Evolutionary conservation across 1,140 invertebrate species (phyloP), one percentile per base, ranked within the genome.

Genomic region (Zelostemma sp.): DNA sequence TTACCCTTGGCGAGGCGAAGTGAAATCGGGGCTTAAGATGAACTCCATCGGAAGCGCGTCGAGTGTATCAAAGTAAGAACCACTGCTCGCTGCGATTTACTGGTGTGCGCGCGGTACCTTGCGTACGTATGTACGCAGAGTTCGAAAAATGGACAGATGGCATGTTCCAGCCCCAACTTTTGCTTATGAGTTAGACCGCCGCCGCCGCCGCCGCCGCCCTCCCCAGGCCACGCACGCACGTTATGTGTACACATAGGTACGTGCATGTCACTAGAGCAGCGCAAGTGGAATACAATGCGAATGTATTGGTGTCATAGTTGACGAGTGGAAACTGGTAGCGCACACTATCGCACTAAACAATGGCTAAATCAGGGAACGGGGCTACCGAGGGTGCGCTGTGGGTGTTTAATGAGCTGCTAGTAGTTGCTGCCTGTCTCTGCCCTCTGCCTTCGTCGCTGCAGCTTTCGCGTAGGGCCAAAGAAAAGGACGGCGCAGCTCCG

Each of bases 391-490:
- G 76, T n/a, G 72, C 75, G 68, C 78, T 79, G 82, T 80, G 83
- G 82, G 81, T 82, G 81, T 85, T 85, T 85, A 85, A 85, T 85
- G 83, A 85, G 83, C 80, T 82, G 78, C 78, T 75, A 73, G 75
- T 70, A 74, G 75, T 76, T 73, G 53, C 49, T 31, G 47, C 8
- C 11, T n/a, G n/a, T n/a, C n/a, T n/a, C n/a, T n/a, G 18, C 25
- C 45, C 12, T 11, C 14, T 18, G 35, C 17, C 16, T 18, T 47
- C 16, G 21, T 6, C 25, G 25, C 43, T 9, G 19, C 17, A 9
- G 8, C 8, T 19, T 47, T 8, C 9, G 35, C 35, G 2, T 11
- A 18, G 17, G 11, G 25, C 19, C 46, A 57, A 61, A 56, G 43
- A 69, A 53, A 25, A 55, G 55, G 61, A 72, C 6, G 46, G 61